Percentiles rank a stretch among this genome's conserved stretches.
These are phyloP conservation scores for Gallinago paraguaiae DNA, from an alignment of 2,113 vertebrate species.

Conservation along the genomic window DNA sequence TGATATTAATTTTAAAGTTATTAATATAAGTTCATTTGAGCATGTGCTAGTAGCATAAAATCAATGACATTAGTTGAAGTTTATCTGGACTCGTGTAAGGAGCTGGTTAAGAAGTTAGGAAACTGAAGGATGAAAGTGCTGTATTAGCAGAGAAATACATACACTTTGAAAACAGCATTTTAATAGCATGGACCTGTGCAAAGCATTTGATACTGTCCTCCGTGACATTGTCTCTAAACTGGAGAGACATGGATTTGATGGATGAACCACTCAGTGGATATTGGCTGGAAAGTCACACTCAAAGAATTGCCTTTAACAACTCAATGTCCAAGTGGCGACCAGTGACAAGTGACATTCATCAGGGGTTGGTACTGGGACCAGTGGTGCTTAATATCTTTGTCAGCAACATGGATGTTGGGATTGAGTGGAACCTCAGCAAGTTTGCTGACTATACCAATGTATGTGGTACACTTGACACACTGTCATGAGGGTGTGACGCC, in stretches of 20 bases:
- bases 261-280: not conserved
- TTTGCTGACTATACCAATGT: not conserved
- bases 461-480: not conserved
- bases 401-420: not conserved
- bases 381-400: not conserved
- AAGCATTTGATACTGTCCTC: not conserved
- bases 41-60: not conserved
- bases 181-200: not conserved
- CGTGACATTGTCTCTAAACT: not conserved
- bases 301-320: not conserved
- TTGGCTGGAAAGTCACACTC: not conserved
- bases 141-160: not conserved
- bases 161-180: not conserved
- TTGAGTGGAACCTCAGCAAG: not conserved
- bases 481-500: not conserved
- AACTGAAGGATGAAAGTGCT: not conserved
- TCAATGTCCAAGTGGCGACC: not conserved
- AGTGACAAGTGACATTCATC: not conserved
- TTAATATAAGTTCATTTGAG: not conserved
- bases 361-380: not conserved
- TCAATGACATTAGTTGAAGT: not conserved
- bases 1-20: not conserved
- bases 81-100: not conserved
- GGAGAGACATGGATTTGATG: not conserved
- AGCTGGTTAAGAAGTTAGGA: not conserved